Percentiles rank a stretch among this genome's conserved stretches.
Conservation (phyloP, 2,797 vertebrate genomes). For the Sparus aurata region DNA sequence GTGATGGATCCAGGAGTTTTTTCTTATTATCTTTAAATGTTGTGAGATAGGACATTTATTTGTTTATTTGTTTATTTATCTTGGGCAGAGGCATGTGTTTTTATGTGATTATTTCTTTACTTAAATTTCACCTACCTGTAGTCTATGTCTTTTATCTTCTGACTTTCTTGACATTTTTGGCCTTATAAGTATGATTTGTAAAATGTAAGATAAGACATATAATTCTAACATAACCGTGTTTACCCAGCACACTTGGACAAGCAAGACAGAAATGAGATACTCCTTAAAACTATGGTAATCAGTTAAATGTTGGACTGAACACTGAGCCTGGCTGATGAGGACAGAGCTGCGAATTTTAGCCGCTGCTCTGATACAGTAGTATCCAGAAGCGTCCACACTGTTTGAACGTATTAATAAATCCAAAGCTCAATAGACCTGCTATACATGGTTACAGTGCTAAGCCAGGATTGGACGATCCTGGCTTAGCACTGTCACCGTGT, state of each 20-base stretch:
- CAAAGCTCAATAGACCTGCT: neutral
- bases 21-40: too few relatives aligned
- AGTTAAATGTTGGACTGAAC: neutral
- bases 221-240: neutral
- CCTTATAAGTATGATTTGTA: too few relatives aligned
- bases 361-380: neutral
- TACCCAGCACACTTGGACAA: neutral
- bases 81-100: too few relatives aligned
- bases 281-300: too few relatives aligned
- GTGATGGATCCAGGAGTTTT: too few relatives aligned
- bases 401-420: constrained; percentile 7
- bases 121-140: too few relatives aligned
- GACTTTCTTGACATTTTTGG: too few relatives aligned
- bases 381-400: neutral
- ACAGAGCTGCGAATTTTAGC: neutral
- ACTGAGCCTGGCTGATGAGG: neutral
- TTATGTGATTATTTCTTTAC: too few relatives aligned
- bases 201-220: neutral
- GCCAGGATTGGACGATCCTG: constrained; percentile 8
- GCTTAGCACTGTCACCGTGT: neutral
- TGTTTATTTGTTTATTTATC: too few relatives aligned
- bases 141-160: too few relatives aligned
- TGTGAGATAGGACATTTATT: too few relatives aligned
- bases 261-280: neutral
- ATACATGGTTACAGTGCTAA: neutral